Evolutionary conservation across 2,113 vertebrate species (phyloP), one percentile per base, ranked within the genome.

Genomic region (Hypomesus transpacificus): DNA sequence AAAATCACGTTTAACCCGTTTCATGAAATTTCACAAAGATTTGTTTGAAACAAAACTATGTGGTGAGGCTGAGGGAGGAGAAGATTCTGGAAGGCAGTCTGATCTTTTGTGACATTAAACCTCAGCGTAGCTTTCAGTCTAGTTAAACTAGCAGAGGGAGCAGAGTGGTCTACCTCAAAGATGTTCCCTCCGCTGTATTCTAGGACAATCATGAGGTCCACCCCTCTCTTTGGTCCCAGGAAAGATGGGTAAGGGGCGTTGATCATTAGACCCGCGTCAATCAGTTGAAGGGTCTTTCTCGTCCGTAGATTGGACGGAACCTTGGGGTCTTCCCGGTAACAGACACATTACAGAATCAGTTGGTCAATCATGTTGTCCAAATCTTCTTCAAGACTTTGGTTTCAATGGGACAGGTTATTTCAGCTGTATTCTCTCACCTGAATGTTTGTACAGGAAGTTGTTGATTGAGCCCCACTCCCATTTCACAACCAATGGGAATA

Each of bases 381-480:
- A 22, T 22, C 57, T 59, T 24, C 22, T 61, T 16, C 22, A 26
- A 5, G 14, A 24, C 14, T 5, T 61, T 16, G 11, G 24, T 18
- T 18, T 28, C 4, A 24, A 24, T 14, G 22, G 20, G 14, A 14
- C 14, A 61, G 22, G 59, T 61, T 14, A 21, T 58, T 20, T 17
- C 11, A 20, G 62, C 14, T 46, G 20, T 9, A 11, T 18, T 65
- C 22, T 22, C 69, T 70, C 58, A 73, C 71, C 53, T 59, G 13
- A 14, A 16, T 31, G 75, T 17, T 80, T 64, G 73, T 81, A 81
- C 24, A 87, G 85, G 78, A 86, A 87, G 70, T 88, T 89, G 1
- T 1, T 20, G 0, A 66, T 84, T 3, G 84, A 85, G 60, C 88
- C 88, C 88, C 88, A 89, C 50, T 87, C 52, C 62, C 63, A 73